Conservation (phyloP, 2,797 vertebrate genomes). For the Manis javanica region DNA sequence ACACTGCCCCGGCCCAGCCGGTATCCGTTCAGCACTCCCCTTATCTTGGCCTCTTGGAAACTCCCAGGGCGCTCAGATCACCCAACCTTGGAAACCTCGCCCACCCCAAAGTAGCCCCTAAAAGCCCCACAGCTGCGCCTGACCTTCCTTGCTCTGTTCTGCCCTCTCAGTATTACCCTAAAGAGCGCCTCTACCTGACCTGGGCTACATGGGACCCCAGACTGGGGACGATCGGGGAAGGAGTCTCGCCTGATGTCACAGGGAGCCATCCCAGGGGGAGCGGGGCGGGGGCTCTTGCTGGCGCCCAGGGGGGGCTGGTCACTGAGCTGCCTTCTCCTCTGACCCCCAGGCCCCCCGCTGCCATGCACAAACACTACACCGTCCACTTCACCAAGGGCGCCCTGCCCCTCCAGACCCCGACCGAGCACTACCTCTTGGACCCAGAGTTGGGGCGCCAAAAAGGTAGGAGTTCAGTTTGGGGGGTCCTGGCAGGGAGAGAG, state of each 20-base stretch:
- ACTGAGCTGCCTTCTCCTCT: background rate
- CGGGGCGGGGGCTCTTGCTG: background rate
- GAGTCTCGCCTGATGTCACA: background rate
- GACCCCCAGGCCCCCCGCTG: background rate
- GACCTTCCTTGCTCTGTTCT: background rate
- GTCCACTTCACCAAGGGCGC: conserved; percentile 43
- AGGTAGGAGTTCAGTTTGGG: conserved; percentile 51
- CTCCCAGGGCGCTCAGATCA: background rate
- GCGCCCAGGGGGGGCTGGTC: fast-evolving
- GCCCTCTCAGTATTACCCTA: no score
- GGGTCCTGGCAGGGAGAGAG: background rate
- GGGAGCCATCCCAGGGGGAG: background rate
- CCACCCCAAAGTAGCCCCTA: background rate
- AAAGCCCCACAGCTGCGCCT: fast-evolving
- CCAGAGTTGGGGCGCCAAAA: conserved; percentile 66
- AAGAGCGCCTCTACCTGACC: background rate
- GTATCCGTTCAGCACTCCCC: background rate
- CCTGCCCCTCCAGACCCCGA: background rate
- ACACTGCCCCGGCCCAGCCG: background rate
- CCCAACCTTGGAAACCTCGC: background rate
- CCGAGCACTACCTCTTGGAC: conserved; percentile 43
- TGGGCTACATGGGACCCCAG: background rate
- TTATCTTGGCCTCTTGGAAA: background rate
- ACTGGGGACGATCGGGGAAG: background rate
- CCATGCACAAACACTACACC: conserved; percentile 67